phyloP scores from a whole-genome alignment of 64 coral and sea anemone genomes.

The Cladopsammia gracilis region DNA sequence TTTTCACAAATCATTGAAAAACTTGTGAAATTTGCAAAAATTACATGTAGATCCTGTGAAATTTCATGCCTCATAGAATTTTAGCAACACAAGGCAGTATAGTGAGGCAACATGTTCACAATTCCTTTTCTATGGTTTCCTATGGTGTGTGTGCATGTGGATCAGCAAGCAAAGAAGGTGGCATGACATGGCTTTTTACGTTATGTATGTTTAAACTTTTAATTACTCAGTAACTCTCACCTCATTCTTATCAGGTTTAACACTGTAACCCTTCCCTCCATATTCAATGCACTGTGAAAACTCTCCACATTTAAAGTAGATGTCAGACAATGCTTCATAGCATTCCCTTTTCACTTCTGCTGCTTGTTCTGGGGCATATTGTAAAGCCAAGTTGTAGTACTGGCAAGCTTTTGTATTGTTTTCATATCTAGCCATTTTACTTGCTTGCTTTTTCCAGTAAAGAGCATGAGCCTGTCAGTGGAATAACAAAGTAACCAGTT shows the following conservation, averaged over 20 bases:
- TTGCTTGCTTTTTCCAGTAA: conserved; percentile 28
- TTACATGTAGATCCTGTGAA: too few relatives aligned
- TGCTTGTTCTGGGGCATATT: neutral
- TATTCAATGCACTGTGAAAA: conserved; percentile 37
- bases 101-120: too few relatives aligned
- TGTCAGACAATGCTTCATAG: conserved; percentile 18
- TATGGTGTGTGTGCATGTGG: too few relatives aligned
- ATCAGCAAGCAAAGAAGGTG: too few relatives aligned
- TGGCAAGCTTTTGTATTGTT: neutral
- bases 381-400: conserved; percentile 33
- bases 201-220: too few relatives aligned
- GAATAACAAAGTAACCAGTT: neutral
- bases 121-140: too few relatives aligned
- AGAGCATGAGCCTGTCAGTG: neutral
- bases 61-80: too few relatives aligned
- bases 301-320: conserved; percentile 12
- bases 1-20: too few relatives aligned
- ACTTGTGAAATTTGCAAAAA: too few relatives aligned
- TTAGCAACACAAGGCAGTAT: too few relatives aligned
- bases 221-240: neutral
- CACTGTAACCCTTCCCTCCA: neutral
- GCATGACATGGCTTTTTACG: too few relatives aligned
- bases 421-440: neutral
- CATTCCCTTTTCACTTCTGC: conserved; percentile 1
- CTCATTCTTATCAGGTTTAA: conserved; percentile 15